Percentiles rank a stretch among this genome's conserved stretches.
Conservation (phyloP, 2,113 vertebrate genomes). For the Ursus arctos region DNA sequence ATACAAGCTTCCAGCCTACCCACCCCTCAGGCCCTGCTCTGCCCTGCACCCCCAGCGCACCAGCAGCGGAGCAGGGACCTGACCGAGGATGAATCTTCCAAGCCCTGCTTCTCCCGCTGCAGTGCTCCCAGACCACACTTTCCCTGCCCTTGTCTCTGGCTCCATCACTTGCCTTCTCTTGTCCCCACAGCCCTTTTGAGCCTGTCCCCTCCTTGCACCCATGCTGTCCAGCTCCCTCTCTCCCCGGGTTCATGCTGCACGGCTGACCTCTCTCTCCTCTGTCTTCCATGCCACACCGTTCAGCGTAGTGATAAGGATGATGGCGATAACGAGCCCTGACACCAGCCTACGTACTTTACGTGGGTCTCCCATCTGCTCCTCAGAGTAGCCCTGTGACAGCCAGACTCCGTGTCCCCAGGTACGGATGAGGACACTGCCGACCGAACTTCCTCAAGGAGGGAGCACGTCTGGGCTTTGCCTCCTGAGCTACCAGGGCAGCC, state of each 20-base stretch:
- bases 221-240: neutral
- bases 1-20: neutral
- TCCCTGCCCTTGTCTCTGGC: too few species aligned
- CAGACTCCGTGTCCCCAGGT: neutral
- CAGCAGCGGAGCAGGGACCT: neutral
- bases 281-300: neutral
- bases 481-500: neutral
- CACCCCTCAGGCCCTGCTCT: neutral
- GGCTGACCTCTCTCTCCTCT: neutral
- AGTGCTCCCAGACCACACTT: neutral
- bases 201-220: neutral
- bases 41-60: neutral
- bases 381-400: neutral
- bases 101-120: neutral
- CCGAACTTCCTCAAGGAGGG: neutral
- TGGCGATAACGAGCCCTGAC: too few species aligned
- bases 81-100: neutral
- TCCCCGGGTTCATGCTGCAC: neutral
- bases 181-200: neutral
- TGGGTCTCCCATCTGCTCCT: neutral
- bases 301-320: neutral
- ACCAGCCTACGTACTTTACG: neutral
- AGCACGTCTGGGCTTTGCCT: neutral
- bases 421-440: neutral
- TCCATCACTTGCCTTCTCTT: neutral